A percentile compares a stretch with the other conserved stretches of the same genome.
phyloP scores from a whole-genome alignment of 64 coral and sea anemone genomes.

The Montipora foliosa region DNA sequence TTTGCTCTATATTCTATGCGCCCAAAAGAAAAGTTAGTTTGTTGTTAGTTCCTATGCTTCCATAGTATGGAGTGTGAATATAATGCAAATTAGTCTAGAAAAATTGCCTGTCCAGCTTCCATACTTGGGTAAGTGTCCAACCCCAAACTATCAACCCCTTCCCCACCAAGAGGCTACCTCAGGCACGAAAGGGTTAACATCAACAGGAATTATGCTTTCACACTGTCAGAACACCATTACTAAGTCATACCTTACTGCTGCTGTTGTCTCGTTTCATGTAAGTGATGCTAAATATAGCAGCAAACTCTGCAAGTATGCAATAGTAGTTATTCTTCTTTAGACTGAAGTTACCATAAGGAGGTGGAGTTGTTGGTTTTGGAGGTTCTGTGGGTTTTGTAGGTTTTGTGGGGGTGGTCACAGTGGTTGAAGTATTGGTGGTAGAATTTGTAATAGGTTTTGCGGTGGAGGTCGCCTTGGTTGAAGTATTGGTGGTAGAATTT shows the following conservation, averaged over 20 bases:
- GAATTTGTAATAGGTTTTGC: neutral
- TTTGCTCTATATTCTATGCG: no score
- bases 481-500: neutral
- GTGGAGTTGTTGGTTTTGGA: neutral
- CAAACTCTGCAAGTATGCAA: constrained; percentile 50
- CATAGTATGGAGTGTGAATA: no score
- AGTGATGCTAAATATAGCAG: constrained; percentile 2
- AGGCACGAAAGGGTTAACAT: no score
- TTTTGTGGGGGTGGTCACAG: neutral
- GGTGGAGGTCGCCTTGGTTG: neutral
- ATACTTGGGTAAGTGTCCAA: no score
- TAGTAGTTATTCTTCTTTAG: neutral
- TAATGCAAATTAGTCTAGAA: no score
- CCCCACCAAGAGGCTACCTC: no score
- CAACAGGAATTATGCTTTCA: no score
- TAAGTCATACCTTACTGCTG: neutral
- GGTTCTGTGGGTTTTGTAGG: neutral
- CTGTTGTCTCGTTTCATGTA: accelerated
- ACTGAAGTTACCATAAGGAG: constrained; percentile 32
- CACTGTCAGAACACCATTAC: no score
- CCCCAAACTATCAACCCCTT: no score
- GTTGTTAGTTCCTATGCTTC: no score
- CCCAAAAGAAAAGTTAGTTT: no score
- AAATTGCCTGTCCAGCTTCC: no score
- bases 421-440: neutral